Conservation (phyloP, 2,113 vertebrate species). For the Guaruba guarouba region DNA sequence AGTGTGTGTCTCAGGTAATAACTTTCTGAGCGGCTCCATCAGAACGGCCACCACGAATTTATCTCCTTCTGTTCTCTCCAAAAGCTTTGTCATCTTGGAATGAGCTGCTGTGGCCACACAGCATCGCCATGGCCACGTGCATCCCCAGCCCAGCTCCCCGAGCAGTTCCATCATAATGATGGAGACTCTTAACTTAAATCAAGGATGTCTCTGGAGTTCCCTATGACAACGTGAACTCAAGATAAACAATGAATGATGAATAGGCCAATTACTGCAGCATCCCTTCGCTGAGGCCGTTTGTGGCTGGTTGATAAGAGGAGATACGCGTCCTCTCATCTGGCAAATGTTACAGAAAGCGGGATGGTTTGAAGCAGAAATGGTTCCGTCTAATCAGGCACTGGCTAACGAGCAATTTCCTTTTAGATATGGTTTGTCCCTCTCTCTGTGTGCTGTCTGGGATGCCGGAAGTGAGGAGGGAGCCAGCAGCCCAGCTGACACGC, state of each 20-base stretch:
- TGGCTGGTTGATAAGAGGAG: slow-evolving; percentile 28
- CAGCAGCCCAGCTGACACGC: accelerated
- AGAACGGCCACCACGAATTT: background rate
- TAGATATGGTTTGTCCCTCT: background rate
- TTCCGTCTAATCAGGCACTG: background rate
- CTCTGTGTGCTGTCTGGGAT: background rate
- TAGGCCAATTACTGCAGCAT: slow-evolving; percentile 44
- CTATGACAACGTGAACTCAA: slow-evolving; percentile 2
- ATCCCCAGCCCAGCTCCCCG: background rate
- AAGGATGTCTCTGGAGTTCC: slow-evolving; percentile 37
- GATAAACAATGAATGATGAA: slow-evolving; percentile 65
- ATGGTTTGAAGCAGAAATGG: background rate
- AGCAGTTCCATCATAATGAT: slow-evolving; percentile 58
- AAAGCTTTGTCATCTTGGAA: slow-evolving; percentile 35
- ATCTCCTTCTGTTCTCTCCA: background rate
- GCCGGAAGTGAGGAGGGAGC: background rate
- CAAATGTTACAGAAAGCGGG: background rate
- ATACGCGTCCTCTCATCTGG: background rate
- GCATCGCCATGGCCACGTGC: background rate
- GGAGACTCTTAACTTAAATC: slow-evolving; percentile 60
- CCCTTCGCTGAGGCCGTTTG: background rate
- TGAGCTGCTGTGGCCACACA: background rate
- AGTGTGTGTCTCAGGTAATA: background rate
- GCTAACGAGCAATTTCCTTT: background rate
- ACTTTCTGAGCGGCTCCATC: background rate